Evolutionary conservation across 2,797 vertebrate species (phyloP).

Genomic region (Monodelphis domestica): DNA sequence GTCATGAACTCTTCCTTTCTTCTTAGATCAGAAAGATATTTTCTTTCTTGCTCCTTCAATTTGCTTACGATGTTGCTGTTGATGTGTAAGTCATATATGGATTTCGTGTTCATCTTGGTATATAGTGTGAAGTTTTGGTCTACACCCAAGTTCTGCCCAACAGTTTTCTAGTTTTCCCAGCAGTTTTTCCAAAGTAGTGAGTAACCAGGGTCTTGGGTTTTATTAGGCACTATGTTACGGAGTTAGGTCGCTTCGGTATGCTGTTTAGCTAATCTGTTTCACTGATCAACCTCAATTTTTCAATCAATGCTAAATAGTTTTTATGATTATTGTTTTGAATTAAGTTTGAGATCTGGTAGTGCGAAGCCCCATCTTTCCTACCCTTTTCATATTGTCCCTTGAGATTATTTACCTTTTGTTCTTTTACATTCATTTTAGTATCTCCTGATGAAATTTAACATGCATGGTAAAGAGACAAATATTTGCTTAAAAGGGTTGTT

Average conservation of each 20-base stretch:
- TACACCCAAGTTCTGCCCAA: not conserved
- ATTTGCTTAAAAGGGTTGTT: not conserved
- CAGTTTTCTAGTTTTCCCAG: not conserved
- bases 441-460: not conserved
- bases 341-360: not conserved
- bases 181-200: not conserved
- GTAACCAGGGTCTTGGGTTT: not conserved
- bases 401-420: not conserved
- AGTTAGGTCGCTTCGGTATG: too few species aligned
- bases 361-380: not conserved
- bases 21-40: too few species aligned
- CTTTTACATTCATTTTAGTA: not conserved
- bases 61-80: too few species aligned
- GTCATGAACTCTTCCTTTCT: too few species aligned
- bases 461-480: not conserved
- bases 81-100: not conserved
- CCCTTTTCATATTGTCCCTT: not conserved
- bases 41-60: too few species aligned
- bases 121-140: not conserved
- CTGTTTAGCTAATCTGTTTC: not conserved
- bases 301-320: not conserved
- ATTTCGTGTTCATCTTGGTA: not conserved
- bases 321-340: not conserved
- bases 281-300: not conserved
- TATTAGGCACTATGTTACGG: not conserved